phyloP scores from a whole-genome alignment of 1,140 invertebrate species.

The Prorops nasuta region DNA sequence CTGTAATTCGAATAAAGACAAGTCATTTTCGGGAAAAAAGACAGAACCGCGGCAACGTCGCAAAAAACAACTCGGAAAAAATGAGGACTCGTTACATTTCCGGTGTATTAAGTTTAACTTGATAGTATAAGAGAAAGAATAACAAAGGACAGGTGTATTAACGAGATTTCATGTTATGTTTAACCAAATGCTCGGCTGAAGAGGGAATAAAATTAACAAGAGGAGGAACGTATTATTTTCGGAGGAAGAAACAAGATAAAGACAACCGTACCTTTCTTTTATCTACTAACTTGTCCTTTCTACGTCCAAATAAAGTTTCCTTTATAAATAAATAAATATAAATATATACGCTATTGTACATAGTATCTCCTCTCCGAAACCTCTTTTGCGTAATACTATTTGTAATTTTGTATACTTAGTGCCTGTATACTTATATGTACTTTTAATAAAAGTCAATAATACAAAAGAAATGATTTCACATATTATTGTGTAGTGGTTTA shows the following conservation, averaged over 20 bases:
- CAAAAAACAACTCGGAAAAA: conserved; percentile 30
- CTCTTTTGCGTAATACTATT: conserved; percentile 46
- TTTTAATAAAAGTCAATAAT: conserved; percentile 44
- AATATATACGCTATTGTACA: conserved; percentile 39
- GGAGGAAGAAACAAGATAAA: conserved; percentile 14
- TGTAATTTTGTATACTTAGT: conserved; percentile 50
- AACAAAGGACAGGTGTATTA: conserved; percentile 41
- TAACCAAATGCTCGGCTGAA: conserved; percentile 18
- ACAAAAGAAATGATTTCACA: conserved; percentile 16
- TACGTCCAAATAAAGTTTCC: conserved; percentile 17
- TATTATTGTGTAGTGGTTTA: too few species aligned
- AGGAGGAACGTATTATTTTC: conserved; percentile 4
- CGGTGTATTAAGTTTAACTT: too few species aligned
- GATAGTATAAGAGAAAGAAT: conserved; percentile 36
- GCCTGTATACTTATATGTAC: conserved; percentile 42
- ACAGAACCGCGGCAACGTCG: conserved; percentile 44
- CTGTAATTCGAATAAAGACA: too few species aligned
- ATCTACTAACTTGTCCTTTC: conserved; percentile 23
- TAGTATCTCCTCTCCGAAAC: conserved; percentile 41
- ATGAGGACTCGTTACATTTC: too few species aligned
- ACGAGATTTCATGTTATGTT: conserved; percentile 6
- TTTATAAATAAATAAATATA: conserved; percentile 17
- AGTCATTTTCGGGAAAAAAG: too few species aligned
- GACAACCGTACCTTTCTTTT: conserved; percentile 22
- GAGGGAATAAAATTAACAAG: too few species aligned